Evolutionary conservation across 2,797 vertebrate species (phyloP).

Genomic region (Philypnodon macrostomus): DNA sequence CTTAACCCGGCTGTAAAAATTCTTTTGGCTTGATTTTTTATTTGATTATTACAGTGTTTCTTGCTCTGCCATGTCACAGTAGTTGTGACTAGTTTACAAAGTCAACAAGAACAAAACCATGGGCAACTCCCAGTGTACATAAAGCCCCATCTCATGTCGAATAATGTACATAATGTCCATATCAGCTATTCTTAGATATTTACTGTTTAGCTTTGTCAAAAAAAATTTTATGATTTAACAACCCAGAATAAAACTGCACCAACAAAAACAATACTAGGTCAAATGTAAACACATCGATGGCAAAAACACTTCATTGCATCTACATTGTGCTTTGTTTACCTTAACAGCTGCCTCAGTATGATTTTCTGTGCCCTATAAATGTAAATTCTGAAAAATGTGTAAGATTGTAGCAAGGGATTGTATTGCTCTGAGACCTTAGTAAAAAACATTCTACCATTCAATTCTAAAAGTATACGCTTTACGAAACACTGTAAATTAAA

Average conservation of each 20-base stretch:
- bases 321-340: conserved; percentile 49
- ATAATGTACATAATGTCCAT: conserved; percentile 57
- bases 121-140: conserved; percentile 47
- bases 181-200: conserved; percentile 47
- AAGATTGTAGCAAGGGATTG: conserved; percentile 53
- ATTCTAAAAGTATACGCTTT: conserved; percentile 7
- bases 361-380: conserved; percentile 63
- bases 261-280: conserved; percentile 5
- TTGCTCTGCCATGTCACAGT: conserved; percentile 22
- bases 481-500: not conserved
- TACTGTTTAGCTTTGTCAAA: conserved; percentile 35
- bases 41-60: conserved; percentile 33
- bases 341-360: conserved; percentile 46
- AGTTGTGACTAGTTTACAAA: conserved; percentile 37
- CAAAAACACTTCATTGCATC: conserved; percentile 17
- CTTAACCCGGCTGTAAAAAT: conserved; percentile 61
- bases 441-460: conserved; percentile 42
- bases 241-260: conserved; percentile 4
- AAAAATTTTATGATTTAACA: conserved; percentile 13
- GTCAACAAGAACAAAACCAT: conserved; percentile 42
- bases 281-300: too few species aligned
- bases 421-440: conserved; percentile 56
- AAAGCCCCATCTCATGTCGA: conserved; percentile 38
- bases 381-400: conserved; percentile 54
- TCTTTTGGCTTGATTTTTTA: conserved; percentile 48